These are phyloP conservation scores for Enteromius thamalakanensis DNA, from an alignment of 2,797 vertebrate genomes.

Conservation along the genomic window DNA sequence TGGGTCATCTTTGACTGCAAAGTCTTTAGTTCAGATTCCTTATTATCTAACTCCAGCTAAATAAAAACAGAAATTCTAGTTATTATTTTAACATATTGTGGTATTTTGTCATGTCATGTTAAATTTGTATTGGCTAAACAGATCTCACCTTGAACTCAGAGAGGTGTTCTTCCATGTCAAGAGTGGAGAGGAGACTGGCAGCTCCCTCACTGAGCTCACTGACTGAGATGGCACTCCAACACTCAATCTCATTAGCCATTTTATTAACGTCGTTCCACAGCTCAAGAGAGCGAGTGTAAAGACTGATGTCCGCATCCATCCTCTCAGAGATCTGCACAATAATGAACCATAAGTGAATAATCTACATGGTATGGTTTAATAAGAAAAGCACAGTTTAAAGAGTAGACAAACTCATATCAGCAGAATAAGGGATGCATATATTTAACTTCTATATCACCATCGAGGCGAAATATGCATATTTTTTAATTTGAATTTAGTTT, in stretches of 20 bases:
- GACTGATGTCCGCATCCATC: constrained; percentile 86
- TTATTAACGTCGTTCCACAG: constrained; percentile 89
- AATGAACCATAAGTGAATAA: not conserved
- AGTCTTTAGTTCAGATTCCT: constrained; percentile 81
- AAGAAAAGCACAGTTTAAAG: not conserved
- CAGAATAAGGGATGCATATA: not conserved
- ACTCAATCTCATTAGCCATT: constrained; percentile 84
- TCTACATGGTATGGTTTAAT: not conserved
- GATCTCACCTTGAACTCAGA: constrained; percentile 85
- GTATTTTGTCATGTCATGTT: not conserved
- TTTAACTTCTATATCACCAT: not conserved
- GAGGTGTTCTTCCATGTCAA: constrained; percentile 78
- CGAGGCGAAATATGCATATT: not conserved
- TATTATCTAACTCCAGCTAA: constrained; percentile 86
- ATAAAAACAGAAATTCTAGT: constrained; percentile 57
- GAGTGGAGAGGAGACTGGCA: constrained; percentile 79
- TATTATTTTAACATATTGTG: not conserved
- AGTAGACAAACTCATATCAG: not conserved
- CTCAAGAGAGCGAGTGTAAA: constrained; percentile 76
- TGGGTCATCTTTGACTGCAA: constrained; percentile 85
- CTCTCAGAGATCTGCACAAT: constrained; percentile 84
- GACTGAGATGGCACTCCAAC: constrained; percentile 82
- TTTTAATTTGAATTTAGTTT: not conserved
- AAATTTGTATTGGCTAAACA: not conserved
- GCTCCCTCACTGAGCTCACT: constrained; percentile 82